A percentile compares a stretch with the other conserved stretches of the same genome.
Evolutionary conservation across 2,888 invertebrate genomes (phyloP).

Genomic region (Tholera decimalis): DNA sequence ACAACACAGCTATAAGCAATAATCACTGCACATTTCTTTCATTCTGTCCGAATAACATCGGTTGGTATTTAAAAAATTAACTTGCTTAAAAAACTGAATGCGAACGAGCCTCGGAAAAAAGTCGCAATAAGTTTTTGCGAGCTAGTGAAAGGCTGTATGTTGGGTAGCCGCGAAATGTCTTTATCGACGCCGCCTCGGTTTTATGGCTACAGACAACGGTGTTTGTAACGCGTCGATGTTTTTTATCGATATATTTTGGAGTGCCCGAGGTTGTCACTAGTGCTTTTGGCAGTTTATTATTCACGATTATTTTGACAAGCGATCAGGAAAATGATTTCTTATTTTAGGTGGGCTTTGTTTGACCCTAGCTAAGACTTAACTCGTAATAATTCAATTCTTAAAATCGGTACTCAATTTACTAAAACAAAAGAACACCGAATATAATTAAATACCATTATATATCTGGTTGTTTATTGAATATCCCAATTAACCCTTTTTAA

Average conservation of each 20-base stretch:
- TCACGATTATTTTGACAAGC: too few species aligned
- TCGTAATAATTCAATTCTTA: neutral
- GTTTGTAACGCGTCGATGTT: conserved; percentile 48
- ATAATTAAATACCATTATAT: neutral
- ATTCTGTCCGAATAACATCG: conserved; percentile 35
- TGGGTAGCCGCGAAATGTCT: conserved; percentile 79
- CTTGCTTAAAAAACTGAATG: conserved; percentile 56
- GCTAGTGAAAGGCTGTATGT: conserved; percentile 77
- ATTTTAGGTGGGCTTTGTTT: too few species aligned
- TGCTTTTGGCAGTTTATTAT: conserved; percentile 8
- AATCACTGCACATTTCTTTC: conserved; percentile 16
- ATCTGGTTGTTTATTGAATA: neutral
- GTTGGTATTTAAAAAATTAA: conserved; percentile 62
- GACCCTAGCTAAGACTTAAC: neutral
- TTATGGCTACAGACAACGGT: conserved; percentile 61
- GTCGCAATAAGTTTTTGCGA: conserved; percentile 63
- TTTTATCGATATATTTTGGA: conserved; percentile 55
- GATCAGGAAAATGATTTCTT: too few species aligned
- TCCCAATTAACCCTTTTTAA: conserved; percentile 26
- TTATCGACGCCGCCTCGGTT: conserved; percentile 80
- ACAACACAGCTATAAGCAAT: conserved; percentile 1
- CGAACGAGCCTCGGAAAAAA: conserved; percentile 44
- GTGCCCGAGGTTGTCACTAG: conserved; percentile 35
- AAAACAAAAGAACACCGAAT: too few species aligned
- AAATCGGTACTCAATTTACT: neutral